These are phyloP conservation scores for Manis crassicaudata DNA, from an alignment of 2,797 vertebrate genomes.

Conservation along the genomic window DNA sequence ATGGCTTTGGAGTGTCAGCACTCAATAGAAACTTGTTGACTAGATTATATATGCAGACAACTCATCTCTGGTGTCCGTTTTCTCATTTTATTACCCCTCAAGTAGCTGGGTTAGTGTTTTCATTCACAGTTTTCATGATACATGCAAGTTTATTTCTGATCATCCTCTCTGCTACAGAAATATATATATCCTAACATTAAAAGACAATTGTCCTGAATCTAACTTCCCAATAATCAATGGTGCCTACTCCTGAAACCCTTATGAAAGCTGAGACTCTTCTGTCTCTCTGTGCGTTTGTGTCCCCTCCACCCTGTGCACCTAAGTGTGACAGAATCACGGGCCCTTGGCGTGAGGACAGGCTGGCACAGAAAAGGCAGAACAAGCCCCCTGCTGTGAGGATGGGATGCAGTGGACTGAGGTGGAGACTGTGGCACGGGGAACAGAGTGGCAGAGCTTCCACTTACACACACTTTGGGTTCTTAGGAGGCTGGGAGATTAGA, in stretches of 20 bases:
- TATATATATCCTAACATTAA: neutral
- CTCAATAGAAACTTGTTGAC: neutral
- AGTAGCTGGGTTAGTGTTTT: neutral
- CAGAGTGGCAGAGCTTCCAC: neutral
- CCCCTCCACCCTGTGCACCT: neutral
- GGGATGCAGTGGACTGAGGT: neutral
- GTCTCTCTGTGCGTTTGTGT: neutral
- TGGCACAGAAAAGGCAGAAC: neutral
- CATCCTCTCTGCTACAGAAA: slow-evolving; percentile 1
- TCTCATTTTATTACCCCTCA: neutral
- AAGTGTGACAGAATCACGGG: neutral
- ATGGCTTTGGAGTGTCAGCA: neutral
- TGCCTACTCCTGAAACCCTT: neutral
- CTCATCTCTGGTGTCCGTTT: neutral
- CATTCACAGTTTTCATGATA: slow-evolving; percentile 9
- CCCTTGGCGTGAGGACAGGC: neutral
- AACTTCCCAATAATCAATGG: neutral
- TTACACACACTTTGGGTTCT: neutral
- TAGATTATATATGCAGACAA: neutral
- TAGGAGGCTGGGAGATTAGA: neutral
- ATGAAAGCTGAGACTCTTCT: neutral
- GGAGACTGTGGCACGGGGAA: neutral
- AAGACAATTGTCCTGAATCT: neutral
- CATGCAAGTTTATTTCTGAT: neutral
- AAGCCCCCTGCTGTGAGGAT: neutral